A percentile compares a stretch with the other conserved stretches of the same genome.
phyloP scores from a whole-genome alignment of 2,888 invertebrate genomes.

The Electrophaes corylata region DNA sequence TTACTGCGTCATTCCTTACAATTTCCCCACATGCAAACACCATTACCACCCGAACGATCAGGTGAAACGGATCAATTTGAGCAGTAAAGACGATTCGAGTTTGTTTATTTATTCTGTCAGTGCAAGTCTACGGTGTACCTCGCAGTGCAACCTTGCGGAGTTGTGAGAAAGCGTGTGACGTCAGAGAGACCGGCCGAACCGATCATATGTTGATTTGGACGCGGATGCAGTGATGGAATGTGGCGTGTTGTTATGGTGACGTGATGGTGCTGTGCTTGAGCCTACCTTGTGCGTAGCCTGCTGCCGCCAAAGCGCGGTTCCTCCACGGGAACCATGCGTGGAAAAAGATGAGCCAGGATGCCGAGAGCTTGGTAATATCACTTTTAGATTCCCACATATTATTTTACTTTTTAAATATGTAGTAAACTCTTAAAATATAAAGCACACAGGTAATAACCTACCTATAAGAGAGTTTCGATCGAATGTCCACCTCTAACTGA shows the following conservation, averaged over 20 bases:
- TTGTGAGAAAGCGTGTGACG: slow-evolving; percentile 81
- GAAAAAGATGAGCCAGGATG: slow-evolving; percentile 89
- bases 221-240: slow-evolving; percentile 84
- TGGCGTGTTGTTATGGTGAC: slow-evolving; percentile 78
- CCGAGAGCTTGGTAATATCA: slow-evolving; percentile 88
- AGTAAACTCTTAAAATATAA: background rate
- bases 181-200: slow-evolving; percentile 74
- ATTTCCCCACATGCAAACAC: slow-evolving; percentile 74
- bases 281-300: slow-evolving; percentile 66
- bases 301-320: slow-evolving; percentile 72
- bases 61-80: slow-evolving; percentile 61
- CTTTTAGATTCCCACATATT: slow-evolving; percentile 54
- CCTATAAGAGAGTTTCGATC: background rate
- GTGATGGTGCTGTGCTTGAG: slow-evolving; percentile 71
- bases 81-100: slow-evolving; percentile 50
- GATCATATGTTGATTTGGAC: slow-evolving; percentile 79
- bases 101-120: slow-evolving; percentile 48
- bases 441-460: too few relatives aligned
- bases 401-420: slow-evolving; percentile 28
- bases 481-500: background rate
- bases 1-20: slow-evolving; percentile 77
- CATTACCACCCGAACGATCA: slow-evolving; percentile 53
- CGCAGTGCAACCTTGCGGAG: slow-evolving; percentile 64
- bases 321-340: slow-evolving; percentile 85
- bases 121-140: slow-evolving; percentile 46